Percentiles rank a stretch among this genome's conserved stretches.
Conservation (phyloP, 2,888 invertebrate genomes). For the Chrysotoxum bicinctum region DNA sequence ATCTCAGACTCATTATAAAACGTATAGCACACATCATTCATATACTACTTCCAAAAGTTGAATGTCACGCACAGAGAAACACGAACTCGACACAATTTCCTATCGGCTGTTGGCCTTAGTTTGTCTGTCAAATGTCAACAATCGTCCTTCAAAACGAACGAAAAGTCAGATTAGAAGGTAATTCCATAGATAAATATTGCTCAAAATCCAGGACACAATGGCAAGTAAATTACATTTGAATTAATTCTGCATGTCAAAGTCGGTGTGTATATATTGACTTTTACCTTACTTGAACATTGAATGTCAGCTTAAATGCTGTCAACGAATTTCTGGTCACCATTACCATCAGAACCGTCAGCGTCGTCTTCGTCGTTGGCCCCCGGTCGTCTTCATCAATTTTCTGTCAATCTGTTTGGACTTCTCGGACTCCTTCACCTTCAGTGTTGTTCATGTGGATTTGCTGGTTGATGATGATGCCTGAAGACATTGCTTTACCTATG, state of each 20-base stretch:
- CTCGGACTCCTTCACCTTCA: neutral
- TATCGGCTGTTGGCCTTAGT: neutral
- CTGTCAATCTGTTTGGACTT: constrained; percentile 22
- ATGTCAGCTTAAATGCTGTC: constrained; percentile 53
- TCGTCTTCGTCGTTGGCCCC: neutral
- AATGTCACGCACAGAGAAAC: constrained; percentile 36
- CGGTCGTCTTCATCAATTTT: constrained; percentile 38
- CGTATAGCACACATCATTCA: neutral
- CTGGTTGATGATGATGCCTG: constrained; percentile 8
- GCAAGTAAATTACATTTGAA: constrained; percentile 69
- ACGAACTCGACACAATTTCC: constrained; percentile 36
- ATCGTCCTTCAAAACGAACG: constrained; percentile 2
- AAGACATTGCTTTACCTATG: constrained; percentile 1
- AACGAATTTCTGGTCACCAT: constrained; percentile 54
- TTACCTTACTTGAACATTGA: constrained; percentile 59
- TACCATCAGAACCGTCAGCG: no score
- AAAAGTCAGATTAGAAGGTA: constrained; percentile 50
- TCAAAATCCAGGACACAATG: constrained; percentile 48
- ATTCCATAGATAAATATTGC: constrained; percentile 64
- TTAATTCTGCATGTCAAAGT: constrained; percentile 67
- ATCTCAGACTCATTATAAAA: no score
- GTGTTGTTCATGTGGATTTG: neutral
- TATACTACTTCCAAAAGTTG: constrained; percentile 6
- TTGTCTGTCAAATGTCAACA: constrained; percentile 38
- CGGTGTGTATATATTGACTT: constrained; percentile 15